Conservation (phyloP, 1,140 invertebrate genomes). For the Drosophila orena region DNA sequence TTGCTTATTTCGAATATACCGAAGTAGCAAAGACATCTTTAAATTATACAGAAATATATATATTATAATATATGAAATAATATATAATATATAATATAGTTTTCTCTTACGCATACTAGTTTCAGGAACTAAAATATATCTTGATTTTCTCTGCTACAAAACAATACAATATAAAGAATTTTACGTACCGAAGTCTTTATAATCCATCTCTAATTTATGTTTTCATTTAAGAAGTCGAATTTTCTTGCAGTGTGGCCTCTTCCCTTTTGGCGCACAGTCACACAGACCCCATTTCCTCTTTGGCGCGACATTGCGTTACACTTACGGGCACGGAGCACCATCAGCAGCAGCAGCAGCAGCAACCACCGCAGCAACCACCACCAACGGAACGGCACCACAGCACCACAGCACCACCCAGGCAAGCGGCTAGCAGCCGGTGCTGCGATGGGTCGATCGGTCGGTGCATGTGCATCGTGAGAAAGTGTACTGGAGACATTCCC, state of each 20-base stretch:
- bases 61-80: too few relatives aligned
- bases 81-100: too few relatives aligned
- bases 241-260: constrained; percentile 22
- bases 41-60: too few relatives aligned
- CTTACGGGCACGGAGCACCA: constrained; percentile 58
- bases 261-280: constrained; percentile 55
- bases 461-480: constrained; percentile 78
- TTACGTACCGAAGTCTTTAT: too few relatives aligned
- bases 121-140: too few relatives aligned
- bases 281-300: constrained; percentile 78
- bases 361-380: constrained; percentile 73
- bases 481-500: constrained; percentile 82
- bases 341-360: constrained; percentile 24
- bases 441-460: constrained; percentile 22
- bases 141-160: too few relatives aligned
- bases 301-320: constrained; percentile 81
- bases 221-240: not conserved
- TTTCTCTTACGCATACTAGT: too few relatives aligned
- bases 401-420: constrained; percentile 62
- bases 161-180: too few relatives aligned
- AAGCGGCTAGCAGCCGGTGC: constrained; percentile 60
- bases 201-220: not conserved
- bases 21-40: too few relatives aligned
- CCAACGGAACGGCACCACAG: not conserved
- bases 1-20: not conserved